These are phyloP conservation scores for Chrysolina oricalcia DNA, from an alignment of 2,888 invertebrate species.

Conservation along the genomic window DNA sequence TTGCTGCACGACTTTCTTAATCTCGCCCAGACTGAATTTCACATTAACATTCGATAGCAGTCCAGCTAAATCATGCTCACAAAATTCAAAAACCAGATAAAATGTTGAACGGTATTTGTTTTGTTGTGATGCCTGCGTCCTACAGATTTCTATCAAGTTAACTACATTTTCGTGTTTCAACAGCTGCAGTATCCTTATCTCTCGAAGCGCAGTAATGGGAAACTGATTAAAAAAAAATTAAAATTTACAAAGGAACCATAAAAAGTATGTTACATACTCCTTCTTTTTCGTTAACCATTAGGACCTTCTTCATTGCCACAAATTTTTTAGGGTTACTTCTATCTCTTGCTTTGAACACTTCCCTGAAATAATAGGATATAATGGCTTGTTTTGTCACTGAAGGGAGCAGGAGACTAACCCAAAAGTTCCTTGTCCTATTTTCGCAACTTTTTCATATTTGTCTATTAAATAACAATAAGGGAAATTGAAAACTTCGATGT, in stretches of 20 bases:
- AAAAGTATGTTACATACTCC: constrained; percentile 77
- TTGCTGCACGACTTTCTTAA: constrained; percentile 94
- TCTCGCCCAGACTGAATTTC: constrained; percentile 96
- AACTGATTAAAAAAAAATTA: constrained; percentile 80
- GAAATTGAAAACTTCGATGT: constrained; percentile 88
- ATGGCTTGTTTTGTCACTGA: background rate
- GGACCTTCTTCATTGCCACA: constrained; percentile 98
- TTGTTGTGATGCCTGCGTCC: constrained; percentile 85
- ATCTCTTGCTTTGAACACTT: constrained; percentile 97
- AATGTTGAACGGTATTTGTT: constrained; percentile 91
- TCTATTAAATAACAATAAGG: constrained; percentile 92
- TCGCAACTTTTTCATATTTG: constrained; percentile 96
- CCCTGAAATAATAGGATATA: constrained; percentile 75
- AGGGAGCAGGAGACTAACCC: constrained; percentile 76
- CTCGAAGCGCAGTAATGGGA: constrained; percentile 97
- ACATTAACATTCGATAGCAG: constrained; percentile 95
- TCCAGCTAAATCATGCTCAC: constrained; percentile 98
- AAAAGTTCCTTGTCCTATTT: constrained; percentile 99
- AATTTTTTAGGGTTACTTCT: constrained; percentile 89
- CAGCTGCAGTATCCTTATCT: constrained; percentile 95
- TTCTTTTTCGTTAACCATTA: constrained; percentile 99
- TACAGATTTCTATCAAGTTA: constrained; percentile 96
- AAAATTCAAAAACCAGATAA: constrained; percentile 98
- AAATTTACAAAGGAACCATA: background rate
- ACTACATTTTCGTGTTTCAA: constrained; percentile 98